Percentiles rank a stretch among this genome's conserved stretches.
These are phyloP conservation scores for Paedocypris micromegethes DNA, from an alignment of 2,797 vertebrate genomes.

Conservation along the genomic window DNA sequence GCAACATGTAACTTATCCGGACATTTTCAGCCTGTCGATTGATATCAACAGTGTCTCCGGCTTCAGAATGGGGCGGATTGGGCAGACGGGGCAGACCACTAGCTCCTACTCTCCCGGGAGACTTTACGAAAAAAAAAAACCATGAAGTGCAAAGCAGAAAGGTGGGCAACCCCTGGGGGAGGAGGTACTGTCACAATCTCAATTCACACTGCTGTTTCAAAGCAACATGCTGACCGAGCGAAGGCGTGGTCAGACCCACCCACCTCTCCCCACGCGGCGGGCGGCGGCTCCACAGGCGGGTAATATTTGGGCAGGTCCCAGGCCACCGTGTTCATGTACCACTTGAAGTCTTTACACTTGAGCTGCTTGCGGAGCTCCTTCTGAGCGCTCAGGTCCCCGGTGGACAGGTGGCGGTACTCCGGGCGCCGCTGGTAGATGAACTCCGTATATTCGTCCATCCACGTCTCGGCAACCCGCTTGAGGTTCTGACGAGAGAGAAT, in stretches of 20 bases:
- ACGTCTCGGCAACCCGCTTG: constrained; percentile 84
- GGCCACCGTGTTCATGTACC: constrained; percentile 85
- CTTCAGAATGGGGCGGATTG: no score
- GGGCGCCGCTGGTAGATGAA: constrained; percentile 85
- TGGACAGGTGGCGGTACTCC: constrained; percentile 82
- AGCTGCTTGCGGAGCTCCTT: constrained; percentile 81
- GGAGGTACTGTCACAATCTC: no score
- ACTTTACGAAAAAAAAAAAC: no score
- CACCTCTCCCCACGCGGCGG: constrained; percentile 85
- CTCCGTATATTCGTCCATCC: constrained; percentile 88
- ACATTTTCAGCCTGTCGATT: no score
- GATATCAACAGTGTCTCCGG: no score
- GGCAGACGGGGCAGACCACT: no score
- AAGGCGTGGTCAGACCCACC: constrained; percentile 39
- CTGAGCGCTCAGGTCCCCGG: constrained; percentile 80
- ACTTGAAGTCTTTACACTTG: constrained; percentile 85
- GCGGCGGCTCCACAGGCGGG: constrained; percentile 80
- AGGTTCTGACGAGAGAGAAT: constrained; percentile 65
- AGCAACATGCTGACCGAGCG: no score
- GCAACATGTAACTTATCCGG: no score
- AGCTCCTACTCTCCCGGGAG: no score
- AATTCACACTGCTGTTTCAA: no score
- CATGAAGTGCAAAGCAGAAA: no score
- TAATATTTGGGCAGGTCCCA: constrained; percentile 86
- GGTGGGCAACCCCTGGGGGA: no score